Conservation (phyloP, 1,140 invertebrate genomes). For the Philopotamus ludificatus region DNA sequence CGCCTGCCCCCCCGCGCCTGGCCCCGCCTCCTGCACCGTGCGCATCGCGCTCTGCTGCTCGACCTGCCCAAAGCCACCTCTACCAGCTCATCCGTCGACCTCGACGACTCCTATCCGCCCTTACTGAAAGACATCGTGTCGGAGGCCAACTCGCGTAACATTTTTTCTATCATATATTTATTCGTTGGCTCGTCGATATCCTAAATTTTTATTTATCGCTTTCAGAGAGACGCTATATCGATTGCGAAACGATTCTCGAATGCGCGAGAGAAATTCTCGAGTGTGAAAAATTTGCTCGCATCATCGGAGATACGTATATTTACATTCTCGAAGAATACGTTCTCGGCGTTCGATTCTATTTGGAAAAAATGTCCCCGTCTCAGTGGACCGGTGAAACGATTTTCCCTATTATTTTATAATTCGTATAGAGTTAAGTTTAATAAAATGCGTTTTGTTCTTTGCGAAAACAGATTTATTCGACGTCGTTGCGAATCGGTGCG, state of each 20-base stretch:
- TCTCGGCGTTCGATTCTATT: constrained; percentile 23
- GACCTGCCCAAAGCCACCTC: too few species aligned
- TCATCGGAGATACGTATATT: constrained; percentile 29
- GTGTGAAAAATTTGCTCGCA: not conserved
- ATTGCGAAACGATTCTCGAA: constrained; percentile 8
- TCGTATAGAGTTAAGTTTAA: not conserved
- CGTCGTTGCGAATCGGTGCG: constrained; percentile 1
- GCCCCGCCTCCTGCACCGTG: too few species aligned
- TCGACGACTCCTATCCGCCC: too few species aligned
- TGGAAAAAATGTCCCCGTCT: constrained; percentile 21
- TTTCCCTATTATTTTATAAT: not conserved
- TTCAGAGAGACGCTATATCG: constrained; percentile 5
- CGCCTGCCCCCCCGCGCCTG: too few species aligned
- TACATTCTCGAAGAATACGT: constrained; percentile 26
- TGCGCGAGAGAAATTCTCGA: constrained; percentile 27
- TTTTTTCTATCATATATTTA: too few species aligned
- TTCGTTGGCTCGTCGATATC: too few species aligned
- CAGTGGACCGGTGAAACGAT: constrained; percentile 34
- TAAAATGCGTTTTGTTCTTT: constrained; percentile 9
- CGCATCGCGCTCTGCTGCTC: too few species aligned
- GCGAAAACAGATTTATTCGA: constrained; percentile 29
- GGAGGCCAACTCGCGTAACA: too few species aligned
- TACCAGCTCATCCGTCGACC: too few species aligned
- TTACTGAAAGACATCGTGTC: too few species aligned
- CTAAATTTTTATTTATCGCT: too few species aligned